Evolutionary conservation across 1,140 invertebrate species (phyloP).

Genomic region (Eriocheir sinensis): DNA sequence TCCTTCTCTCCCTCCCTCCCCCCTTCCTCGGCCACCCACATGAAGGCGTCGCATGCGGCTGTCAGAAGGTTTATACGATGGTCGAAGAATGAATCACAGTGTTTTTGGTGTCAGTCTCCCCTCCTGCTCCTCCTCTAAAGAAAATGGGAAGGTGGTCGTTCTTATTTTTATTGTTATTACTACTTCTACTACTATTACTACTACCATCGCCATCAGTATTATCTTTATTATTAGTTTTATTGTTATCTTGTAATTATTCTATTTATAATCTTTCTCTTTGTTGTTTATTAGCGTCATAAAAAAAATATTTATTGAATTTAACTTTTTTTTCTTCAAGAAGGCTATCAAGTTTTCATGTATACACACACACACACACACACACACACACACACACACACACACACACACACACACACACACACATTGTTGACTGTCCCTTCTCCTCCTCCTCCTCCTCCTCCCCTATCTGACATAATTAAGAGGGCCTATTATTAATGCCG

Average conservation of each 20-base stretch:
- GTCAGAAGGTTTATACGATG: not conserved
- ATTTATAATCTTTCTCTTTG: too few relatives aligned
- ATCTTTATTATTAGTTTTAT: not conserved
- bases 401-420: too few relatives aligned
- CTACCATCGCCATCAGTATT: too few relatives aligned
- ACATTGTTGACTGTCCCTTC: not conserved
- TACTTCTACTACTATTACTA: not conserved
- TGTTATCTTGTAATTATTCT: too few relatives aligned
- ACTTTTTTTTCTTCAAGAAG: too few relatives aligned
- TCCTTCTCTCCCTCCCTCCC: not conserved
- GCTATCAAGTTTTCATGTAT: not conserved
- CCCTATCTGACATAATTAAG: not conserved
- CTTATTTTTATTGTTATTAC: not conserved
- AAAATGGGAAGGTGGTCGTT: too few relatives aligned
- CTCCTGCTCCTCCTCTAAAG: not conserved
- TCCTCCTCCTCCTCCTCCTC: slow-evolving; percentile 40
- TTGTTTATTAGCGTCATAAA: not conserved
- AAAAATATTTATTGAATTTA: too few relatives aligned
- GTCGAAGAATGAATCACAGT: not conserved
- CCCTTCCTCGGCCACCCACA: slow-evolving; percentile 23
- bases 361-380: not conserved
- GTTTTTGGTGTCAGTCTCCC: not conserved
- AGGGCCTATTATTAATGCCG: slow-evolving; percentile 1
- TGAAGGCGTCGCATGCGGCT: not conserved
- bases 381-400: too few relatives aligned